Evolutionary conservation across 37 sponge, comb jelly and placozoan species (phyloP).

Genomic region (Eunapius fragilis): DNA sequence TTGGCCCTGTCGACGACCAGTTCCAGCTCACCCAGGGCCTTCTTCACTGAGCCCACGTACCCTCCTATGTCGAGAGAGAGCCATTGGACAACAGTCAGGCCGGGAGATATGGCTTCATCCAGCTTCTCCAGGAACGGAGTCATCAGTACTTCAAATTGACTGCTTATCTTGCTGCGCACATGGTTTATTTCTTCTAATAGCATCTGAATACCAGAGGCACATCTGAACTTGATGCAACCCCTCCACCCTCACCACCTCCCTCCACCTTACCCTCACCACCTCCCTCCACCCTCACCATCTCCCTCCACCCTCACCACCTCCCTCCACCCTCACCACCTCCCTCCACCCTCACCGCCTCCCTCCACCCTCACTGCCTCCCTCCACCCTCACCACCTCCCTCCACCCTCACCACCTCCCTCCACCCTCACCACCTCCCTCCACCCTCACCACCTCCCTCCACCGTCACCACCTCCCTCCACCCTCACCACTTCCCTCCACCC

Average conservation of each 20-base stretch:
- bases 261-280: background rate
- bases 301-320: background rate
- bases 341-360: background rate
- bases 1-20: slow-evolving; percentile 67
- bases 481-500: too few species aligned
- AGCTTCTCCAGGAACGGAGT: slow-evolving; percentile 77
- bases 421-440: too few species aligned
- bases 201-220: slow-evolving; percentile 39
- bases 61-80: slow-evolving; percentile 77
- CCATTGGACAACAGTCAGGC: slow-evolving; percentile 87
- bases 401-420: too few species aligned
- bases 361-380: background rate
- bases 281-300: background rate
- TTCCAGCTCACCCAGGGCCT: slow-evolving; percentile 74
- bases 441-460: too few species aligned
- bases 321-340: slow-evolving; percentile 17
- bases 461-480: too few species aligned
- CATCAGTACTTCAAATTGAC: slow-evolving; percentile 73
- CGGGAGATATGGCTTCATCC: slow-evolving; percentile 87
- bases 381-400: background rate
- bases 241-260: too few species aligned
- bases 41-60: slow-evolving; percentile 60
- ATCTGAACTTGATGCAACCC: too few species aligned
- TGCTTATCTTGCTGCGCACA: slow-evolving; percentile 62
- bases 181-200: slow-evolving; percentile 73